Evolutionary conservation across 2,888 invertebrate genomes (phyloP), one percentile per base, ranked within the genome.

Genomic region (Pedicia rivosa): DNA sequence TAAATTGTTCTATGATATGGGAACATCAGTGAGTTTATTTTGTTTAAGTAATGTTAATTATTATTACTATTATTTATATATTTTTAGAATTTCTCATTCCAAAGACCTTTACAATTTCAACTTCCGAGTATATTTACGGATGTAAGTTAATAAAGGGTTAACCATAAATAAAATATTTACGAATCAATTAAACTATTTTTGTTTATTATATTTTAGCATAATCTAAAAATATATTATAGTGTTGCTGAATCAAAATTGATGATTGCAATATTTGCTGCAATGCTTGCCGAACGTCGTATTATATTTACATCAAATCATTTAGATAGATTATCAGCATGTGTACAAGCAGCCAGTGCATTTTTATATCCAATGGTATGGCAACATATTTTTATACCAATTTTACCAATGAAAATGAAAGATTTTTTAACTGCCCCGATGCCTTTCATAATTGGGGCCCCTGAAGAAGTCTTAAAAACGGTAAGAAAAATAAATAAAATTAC

Each of bases 291-390:
- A 62, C 69, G 97, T 36, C 70, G 97, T 31, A 86, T 98, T 41
- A 78, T 97, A 37, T 82, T 98, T 49, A 88, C 84, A 7, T 94
- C 95, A 2, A 76, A 78, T 43, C 84, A 84, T 53, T 67, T 95
- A 43, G 86, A 87, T 45, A 70, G 90, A 41, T 65, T 98, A 34
- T 91, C 91, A 35, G 88, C 95, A 0, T 86, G 87, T 52, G 84
- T 87, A 17, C 91, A 94, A 59, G 94, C 94, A 10, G 88, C 92
- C 13, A 90, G 91, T 56, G 78, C 86, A 42, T 77, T 97, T 32
- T 74, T 98, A 28, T 95, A 92, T 62, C 97, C 97, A 2, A 94
- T 98, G 92, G 81, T 82, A 47, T 97, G 97, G 97, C 95, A 97
- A 63, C 94, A 95, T 53, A 88, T 97, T 54, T 97, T 87, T 60